Evolutionary conservation across 2,888 invertebrate species (phyloP).

Genomic region (Sylvicola fuscatus): DNA sequence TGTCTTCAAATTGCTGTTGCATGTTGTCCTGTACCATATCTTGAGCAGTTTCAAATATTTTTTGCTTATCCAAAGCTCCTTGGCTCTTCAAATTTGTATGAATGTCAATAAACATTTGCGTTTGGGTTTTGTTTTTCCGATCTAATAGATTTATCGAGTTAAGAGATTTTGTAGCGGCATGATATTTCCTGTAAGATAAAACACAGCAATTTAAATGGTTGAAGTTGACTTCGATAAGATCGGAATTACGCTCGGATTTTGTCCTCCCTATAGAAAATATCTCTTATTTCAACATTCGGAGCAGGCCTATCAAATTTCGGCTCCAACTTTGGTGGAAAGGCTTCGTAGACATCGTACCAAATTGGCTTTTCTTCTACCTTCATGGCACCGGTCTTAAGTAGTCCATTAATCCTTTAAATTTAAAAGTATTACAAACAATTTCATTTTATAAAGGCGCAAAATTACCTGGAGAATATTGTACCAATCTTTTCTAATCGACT

Average conservation of each 20-base stretch:
- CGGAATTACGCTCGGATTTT: constrained; percentile 65
- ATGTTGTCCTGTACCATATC: constrained; percentile 23
- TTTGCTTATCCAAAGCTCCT: constrained; percentile 31
- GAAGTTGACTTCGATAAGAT: constrained; percentile 8
- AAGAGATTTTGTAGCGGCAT: constrained; percentile 33
- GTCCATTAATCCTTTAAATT: constrained; percentile 45
- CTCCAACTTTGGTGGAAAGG: constrained; percentile 73
- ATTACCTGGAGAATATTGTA: constrained; percentile 48
- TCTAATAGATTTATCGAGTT: constrained; percentile 33
- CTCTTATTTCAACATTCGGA: constrained; percentile 35
- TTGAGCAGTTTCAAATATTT: constrained; percentile 27
- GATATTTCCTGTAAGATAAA: constrained; percentile 43
- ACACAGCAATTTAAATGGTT: neutral
- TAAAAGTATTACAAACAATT: constrained; percentile 7
- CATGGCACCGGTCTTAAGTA: constrained; percentile 61
- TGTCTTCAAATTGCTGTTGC: constrained; percentile 1
- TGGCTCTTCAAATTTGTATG: constrained; percentile 35
- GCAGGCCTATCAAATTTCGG: constrained; percentile 53
- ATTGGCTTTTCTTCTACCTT: constrained; percentile 66
- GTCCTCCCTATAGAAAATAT: constrained; percentile 74
- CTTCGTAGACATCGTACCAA: constrained; percentile 83
- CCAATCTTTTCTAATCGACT: constrained; percentile 53
- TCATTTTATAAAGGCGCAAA: constrained; percentile 20
- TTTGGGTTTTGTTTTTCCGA: constrained; percentile 29
- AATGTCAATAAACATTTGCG: constrained; percentile 37